phyloP scores from a whole-genome alignment of 2,888 invertebrate species.

The Drosophila prolongata region DNA sequence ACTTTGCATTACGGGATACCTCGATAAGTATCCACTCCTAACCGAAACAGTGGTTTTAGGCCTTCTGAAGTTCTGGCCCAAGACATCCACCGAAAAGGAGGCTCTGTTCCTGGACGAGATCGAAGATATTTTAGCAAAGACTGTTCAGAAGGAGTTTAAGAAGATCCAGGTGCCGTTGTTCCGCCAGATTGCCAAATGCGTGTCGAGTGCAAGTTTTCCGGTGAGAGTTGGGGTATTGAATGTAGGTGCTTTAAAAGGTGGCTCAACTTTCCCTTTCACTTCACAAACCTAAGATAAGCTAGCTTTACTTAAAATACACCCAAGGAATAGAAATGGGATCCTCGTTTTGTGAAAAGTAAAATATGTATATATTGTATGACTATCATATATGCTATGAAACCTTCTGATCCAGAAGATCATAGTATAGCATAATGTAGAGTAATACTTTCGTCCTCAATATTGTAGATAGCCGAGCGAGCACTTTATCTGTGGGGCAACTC shows the following conservation, averaged over 20 bases:
- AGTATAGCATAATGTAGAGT: too few relatives aligned
- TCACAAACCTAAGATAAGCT: too few relatives aligned
- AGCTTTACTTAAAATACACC: too few relatives aligned
- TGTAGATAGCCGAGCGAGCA: neutral
- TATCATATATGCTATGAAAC: too few relatives aligned
- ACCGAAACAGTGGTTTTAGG: neutral
- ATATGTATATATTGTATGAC: too few relatives aligned
- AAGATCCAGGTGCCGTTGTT: neutral
- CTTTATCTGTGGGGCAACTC: neutral
- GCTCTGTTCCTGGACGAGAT: neutral
- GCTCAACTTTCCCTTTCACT: too few relatives aligned
- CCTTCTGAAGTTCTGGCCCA: neutral
- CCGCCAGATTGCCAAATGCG: neutral
- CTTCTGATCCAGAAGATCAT: too few relatives aligned
- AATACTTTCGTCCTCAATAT: neutral
- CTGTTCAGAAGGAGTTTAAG: rapidly evolving
- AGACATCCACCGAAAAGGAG: neutral
- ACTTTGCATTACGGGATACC: neutral
- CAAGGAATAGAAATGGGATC: too few relatives aligned
- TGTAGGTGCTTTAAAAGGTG: too few relatives aligned
- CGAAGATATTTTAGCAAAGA: neutral
- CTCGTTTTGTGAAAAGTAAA: too few relatives aligned
- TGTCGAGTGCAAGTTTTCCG: neutral
- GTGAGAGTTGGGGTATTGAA: too few relatives aligned
- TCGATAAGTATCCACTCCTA: neutral